These are phyloP conservation scores for Limnephilus marmoratus DNA, from an alignment of 2,888 invertebrate genomes.

Conservation along the genomic window DNA sequence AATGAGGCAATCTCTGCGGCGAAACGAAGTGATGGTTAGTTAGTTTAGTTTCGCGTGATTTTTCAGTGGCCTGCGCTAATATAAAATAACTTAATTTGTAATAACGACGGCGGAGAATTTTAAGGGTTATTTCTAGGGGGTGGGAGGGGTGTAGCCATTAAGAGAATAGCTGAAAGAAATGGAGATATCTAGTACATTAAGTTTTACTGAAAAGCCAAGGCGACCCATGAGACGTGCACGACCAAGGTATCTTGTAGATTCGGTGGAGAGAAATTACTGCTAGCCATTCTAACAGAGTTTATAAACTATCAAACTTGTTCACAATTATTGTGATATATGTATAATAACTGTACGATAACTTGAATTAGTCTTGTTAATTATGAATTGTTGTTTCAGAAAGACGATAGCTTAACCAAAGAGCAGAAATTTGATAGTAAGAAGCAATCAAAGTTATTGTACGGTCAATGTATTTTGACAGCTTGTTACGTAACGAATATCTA, in stretches of 20 bases:
- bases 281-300: neutral
- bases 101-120: neutral
- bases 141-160: neutral
- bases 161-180: neutral
- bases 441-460: too few relatives aligned
- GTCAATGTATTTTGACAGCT: too few relatives aligned
- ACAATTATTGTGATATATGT: neutral
- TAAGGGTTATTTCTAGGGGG: neutral
- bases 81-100: neutral
- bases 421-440: too few relatives aligned
- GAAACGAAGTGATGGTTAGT: too few relatives aligned
- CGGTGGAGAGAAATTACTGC: neutral
- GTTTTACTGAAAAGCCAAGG: neutral
- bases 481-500: too few relatives aligned
- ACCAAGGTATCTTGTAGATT: neutral
- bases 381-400: neutral
- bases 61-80: neutral
- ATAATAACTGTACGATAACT: too few relatives aligned
- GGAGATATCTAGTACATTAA: slow-evolving; percentile 24
- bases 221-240: slow-evolving; percentile 15
- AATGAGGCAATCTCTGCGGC: too few relatives aligned
- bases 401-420: neutral
- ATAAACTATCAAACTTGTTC: neutral
- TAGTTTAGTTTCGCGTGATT: too few relatives aligned
- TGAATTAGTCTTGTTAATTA: neutral